phyloP scores from a whole-genome alignment of 92 coral and sea anemone genomes.

The Porites cylindrica region DNA sequence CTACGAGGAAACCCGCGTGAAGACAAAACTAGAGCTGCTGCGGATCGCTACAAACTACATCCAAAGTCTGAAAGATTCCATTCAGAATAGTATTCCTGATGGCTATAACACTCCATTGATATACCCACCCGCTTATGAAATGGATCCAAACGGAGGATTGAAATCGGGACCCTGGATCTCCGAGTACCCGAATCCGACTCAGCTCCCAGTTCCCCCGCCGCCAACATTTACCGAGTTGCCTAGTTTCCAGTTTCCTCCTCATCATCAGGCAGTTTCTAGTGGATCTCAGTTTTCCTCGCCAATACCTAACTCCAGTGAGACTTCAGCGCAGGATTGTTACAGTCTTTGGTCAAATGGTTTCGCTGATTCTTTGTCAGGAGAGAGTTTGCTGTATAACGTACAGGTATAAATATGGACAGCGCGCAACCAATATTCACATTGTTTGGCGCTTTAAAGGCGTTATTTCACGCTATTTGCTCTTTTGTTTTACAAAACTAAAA shows the following conservation, averaged over 20 bases:
- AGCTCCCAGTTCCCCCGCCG: slow-evolving; percentile 45
- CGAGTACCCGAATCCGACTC: slow-evolving; percentile 31
- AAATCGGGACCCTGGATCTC: slow-evolving; percentile 3
- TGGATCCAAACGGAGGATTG: background rate
- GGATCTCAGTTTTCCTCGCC: slow-evolving; percentile 19
- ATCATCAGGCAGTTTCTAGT: background rate
- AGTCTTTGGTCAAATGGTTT: slow-evolving; percentile 28
- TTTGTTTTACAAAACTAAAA: too few relatives aligned
- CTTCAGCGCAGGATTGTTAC: slow-evolving; percentile 25
- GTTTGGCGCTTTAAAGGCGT: too few relatives aligned
- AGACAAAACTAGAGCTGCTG: slow-evolving; percentile 67
- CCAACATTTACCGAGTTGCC: slow-evolving; percentile 36
- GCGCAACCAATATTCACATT: too few relatives aligned
- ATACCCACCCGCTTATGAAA: slow-evolving; percentile 26
- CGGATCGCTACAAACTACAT: slow-evolving; percentile 71
- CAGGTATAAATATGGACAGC: slow-evolving; percentile 11
- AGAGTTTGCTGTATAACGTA: slow-evolving; percentile 28
- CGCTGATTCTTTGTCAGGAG: slow-evolving; percentile 30
- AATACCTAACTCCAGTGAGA: slow-evolving; percentile 7
- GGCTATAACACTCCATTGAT: slow-evolving; percentile 12
- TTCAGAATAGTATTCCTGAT: slow-evolving; percentile 15
- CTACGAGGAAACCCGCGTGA: slow-evolving; percentile 60
- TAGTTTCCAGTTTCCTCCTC: slow-evolving; percentile 36
- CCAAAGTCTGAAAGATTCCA: slow-evolving; percentile 48
- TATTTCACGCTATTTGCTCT: too few relatives aligned